Conservation (phyloP, 2,888 invertebrate species). For the Entomobrya multifasciata region DNA sequence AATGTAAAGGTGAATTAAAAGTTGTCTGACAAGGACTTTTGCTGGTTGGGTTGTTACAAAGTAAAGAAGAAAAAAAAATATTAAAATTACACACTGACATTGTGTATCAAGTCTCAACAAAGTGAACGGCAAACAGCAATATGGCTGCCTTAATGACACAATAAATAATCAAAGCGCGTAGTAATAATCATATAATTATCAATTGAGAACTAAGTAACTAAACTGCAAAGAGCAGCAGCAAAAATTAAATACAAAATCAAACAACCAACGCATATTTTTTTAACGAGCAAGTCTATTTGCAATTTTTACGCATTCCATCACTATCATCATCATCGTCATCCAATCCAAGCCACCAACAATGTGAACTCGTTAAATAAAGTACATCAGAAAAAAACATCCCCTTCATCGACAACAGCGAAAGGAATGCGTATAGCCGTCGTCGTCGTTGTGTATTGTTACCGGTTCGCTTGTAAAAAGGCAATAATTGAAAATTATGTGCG, state of each 20-base stretch:
- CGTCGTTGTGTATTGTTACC: neutral
- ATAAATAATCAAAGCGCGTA: constrained; percentile 40
- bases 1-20: neutral
- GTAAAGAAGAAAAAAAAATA: no score
- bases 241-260: no score
- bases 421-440: constrained; percentile 15
- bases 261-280: constrained; percentile 13
- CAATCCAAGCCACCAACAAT: constrained; percentile 16
- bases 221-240: neutral
- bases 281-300: constrained; percentile 10
- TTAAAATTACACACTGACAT: no score
- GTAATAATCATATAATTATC: constrained; percentile 23
- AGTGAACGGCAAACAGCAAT: no score
- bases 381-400: neutral
- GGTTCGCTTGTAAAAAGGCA: constrained; percentile 34
- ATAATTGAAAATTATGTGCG: constrained; percentile 44
- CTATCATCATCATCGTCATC: neutral
- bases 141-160: constrained; percentile 6
- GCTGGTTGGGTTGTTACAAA: neutral
- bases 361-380: constrained; percentile 31
- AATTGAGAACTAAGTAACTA: neutral
- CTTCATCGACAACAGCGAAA: neutral
- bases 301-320: constrained; percentile 14
- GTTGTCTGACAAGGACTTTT: constrained; percentile 27
- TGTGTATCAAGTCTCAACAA: no score